Evolutionary conservation across 2,888 invertebrate genomes (phyloP).

Genomic region (Conomelus anceps): DNA sequence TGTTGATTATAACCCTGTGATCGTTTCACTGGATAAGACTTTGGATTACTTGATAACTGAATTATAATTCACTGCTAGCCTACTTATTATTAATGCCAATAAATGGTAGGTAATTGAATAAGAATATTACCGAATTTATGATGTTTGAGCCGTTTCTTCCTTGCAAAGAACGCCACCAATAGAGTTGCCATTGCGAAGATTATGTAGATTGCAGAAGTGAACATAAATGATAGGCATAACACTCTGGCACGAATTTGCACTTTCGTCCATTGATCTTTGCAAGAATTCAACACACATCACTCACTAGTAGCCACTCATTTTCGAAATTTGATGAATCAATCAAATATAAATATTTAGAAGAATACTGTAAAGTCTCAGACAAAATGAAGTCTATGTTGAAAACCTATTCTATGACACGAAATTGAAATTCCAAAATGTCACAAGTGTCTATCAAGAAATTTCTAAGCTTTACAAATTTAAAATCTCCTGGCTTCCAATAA

Average conservation of each 20-base stretch:
- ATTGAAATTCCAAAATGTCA: too few species aligned
- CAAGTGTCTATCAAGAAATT: too few species aligned
- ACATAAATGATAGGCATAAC: neutral
- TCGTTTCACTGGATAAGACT: too few species aligned
- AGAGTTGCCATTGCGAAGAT: neutral
- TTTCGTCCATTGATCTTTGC: neutral
- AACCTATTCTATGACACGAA: too few species aligned
- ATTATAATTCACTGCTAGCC: too few species aligned
- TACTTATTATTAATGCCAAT: too few species aligned
- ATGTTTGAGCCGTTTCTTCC: neutral
- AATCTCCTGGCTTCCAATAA: neutral
- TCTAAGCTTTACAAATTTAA: neutral
- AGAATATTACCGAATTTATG: neutral
- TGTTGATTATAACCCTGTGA: too few species aligned
- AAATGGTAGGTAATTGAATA: too few species aligned
- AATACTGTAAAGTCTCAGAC: too few species aligned
- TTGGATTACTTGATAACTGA: too few species aligned
- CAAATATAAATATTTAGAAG: too few species aligned
- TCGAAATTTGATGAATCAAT: neutral
- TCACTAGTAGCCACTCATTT: neutral
- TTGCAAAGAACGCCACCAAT: neutral
- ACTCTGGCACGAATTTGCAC: neutral
- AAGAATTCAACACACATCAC: neutral
- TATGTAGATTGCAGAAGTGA: neutral
- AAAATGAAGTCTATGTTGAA: too few species aligned